Conservation (phyloP, 2,113 vertebrate genomes). For the Riparia riparia region DNA sequence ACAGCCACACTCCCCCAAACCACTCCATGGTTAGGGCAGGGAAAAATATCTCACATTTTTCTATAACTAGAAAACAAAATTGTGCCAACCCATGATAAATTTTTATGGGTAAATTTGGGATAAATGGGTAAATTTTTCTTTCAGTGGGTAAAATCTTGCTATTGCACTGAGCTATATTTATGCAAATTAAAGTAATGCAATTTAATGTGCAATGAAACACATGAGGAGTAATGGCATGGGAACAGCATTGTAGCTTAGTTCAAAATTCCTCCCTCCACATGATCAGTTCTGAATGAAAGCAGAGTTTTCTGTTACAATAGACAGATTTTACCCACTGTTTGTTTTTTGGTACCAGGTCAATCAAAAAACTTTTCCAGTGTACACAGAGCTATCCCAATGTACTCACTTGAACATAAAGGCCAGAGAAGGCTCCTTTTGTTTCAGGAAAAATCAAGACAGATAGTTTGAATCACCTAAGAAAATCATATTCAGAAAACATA, state of each 20-base stretch:
- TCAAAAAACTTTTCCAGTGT: not conserved
- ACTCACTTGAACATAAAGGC: not conserved
- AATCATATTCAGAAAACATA: not conserved
- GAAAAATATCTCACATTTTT: too few species aligned
- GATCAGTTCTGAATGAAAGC: too few species aligned
- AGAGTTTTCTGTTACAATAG: too few species aligned
- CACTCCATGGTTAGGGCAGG: too few species aligned
- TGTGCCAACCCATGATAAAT: not conserved
- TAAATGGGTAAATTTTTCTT: not conserved
- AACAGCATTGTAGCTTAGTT: too few species aligned
- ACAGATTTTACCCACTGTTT: not conserved
- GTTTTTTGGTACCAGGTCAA: not conserved
- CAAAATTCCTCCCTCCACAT: too few species aligned
- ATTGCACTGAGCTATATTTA: too few species aligned
- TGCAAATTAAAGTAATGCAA: too few species aligned
- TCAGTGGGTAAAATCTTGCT: not conserved
- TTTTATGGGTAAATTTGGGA: not conserved
- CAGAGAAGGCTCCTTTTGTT: not conserved
- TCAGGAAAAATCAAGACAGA: not conserved
- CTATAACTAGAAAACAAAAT: too few species aligned
- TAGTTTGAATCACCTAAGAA: not conserved
- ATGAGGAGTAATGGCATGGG: too few species aligned
- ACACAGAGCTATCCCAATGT: not conserved
- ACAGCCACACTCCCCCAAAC: too few species aligned
- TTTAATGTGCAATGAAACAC: too few species aligned